Evolutionary conservation across 2,888 invertebrate species (phyloP), one percentile per base, ranked within the genome.

Genomic region (Nasonia oneida): DNA sequence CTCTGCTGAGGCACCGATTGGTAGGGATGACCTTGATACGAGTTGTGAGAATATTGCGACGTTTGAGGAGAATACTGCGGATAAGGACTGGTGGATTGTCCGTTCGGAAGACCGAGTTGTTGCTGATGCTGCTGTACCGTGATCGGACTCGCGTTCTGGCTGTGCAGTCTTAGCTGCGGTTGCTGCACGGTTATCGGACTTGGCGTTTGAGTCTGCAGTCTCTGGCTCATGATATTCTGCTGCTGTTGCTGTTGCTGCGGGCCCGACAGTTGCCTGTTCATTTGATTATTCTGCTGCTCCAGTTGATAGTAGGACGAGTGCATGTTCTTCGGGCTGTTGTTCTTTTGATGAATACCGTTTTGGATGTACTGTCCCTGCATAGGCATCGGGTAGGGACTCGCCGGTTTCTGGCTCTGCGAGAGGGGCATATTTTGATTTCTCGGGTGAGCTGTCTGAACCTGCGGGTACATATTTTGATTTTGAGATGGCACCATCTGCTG

Each of bases 231-330:
- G 6, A 87, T 88, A 75, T 86, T 90, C 23, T 88, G 67, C 23
- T 73, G 73, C 47, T 89, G 93, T 84, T 93, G 93, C 47, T 78
- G 92, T 87, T 93, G 93, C 15, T 91, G 92, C 57, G 93, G 93
- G 18, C 89, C 88, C 6, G 91, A 89, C 23, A 91, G 87, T 86
- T 93, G 93, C 61, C 92, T 93, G 88, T 93, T 93, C 90, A 92
- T 91, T 86, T 93, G 93, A 88, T 93, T 93, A 81, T 93, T 93
- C 83, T 93, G 93, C 73, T 93, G 93, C 75, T 93, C 93, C 50
- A 92, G 57, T 39, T 93, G 92, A 87, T 93, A 92, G 80, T 93
- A 93, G 15, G 90, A 90, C 42, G 90, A 90, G 81, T 91, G 91
- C 39, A 90, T 87, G 82, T 90, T 92, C 81, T 93, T 93, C 4